phyloP scores from a whole-genome alignment of 2,797 vertebrate genomes.

The Eidolon dupreanum region DNA sequence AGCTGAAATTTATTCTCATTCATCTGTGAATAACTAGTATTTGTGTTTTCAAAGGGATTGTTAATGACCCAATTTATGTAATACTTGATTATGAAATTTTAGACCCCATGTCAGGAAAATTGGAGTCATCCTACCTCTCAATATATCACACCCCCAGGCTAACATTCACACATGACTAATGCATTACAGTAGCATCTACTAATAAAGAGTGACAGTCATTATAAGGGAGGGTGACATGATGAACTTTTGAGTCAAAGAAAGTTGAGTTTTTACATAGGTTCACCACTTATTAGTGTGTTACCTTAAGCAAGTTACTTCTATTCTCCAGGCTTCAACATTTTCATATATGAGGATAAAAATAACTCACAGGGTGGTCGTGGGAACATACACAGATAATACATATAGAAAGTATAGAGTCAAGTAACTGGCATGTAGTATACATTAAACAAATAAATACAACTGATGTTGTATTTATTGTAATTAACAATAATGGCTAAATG shows the following conservation, averaged over 20 bases:
- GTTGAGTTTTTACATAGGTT: not conserved
- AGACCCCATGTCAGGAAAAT: not conserved
- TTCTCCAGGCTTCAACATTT: not conserved
- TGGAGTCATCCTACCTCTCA: not conserved
- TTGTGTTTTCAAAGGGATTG: not conserved
- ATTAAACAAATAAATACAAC: not conserved
- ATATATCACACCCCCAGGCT: not conserved
- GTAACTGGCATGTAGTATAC: not conserved
- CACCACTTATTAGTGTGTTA: not conserved
- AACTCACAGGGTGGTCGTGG: not conserved
- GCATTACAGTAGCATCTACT: not conserved
- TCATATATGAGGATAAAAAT: not conserved
- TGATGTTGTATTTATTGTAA: not conserved
- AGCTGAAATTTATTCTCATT: slow-evolving; percentile 1
- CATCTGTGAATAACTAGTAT: not conserved
- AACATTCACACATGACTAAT: not conserved
- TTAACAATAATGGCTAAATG: not conserved
- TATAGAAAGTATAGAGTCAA: not conserved
- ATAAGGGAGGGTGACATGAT: fast-evolving
- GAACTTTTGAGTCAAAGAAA: not conserved
- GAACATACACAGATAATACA: not conserved
- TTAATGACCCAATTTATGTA: slow-evolving; percentile 10
- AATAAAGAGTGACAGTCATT: not conserved
- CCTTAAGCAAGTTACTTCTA: not conserved
- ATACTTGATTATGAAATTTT: slow-evolving; percentile 22